Evolutionary conservation across 1,140 invertebrate species (phyloP), one percentile per base, ranked within the genome.

Genomic region (Nymphalis io): DNA sequence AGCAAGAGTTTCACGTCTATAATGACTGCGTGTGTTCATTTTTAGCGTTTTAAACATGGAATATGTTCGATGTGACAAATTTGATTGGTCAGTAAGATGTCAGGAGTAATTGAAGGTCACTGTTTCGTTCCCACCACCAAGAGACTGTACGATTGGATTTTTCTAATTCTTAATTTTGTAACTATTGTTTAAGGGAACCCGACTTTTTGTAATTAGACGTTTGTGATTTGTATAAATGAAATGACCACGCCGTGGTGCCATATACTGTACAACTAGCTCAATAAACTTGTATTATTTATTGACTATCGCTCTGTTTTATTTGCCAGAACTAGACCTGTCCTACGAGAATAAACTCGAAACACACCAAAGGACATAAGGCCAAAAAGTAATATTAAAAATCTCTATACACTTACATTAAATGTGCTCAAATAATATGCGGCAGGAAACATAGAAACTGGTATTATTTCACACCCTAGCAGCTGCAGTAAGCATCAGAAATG

Each of bases 221-320:
- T 55, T 55, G 23, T 55, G 63, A 61, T 72, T 73, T 77, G 70
- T 74, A 78, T 73, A 75, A 73, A 76, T 48, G 57, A 70, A 60
- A 60, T 13, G 57, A 60, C 60, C 66, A 55, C 68, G 75, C 44
- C 60, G 55, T 65, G 67, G 70, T 53, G 72, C 72, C 69, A 72
- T 69, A 70, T 67, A 76, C 73, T 82, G 79, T 83, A 79, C 78
- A 75, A 80, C 65, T 80, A 81, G 73, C 70, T 78, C 75, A 85
- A 84, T 85, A 87, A 83, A 87, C 83, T 81, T 83, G 75, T 86
- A 86, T 79, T 86, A 86, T 86, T 86, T 86, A 87, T 87, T 84
- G 76, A 80, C 44, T 58, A 51, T 10, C 23, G 33, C 11, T 18
- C 16, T 58, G 64, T 76, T 83, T 83, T 73, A 62, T 67, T 65